Evolutionary conservation across 2,113 vertebrate genomes (phyloP).

Genomic region (Actenoides lindsayi): DNA sequence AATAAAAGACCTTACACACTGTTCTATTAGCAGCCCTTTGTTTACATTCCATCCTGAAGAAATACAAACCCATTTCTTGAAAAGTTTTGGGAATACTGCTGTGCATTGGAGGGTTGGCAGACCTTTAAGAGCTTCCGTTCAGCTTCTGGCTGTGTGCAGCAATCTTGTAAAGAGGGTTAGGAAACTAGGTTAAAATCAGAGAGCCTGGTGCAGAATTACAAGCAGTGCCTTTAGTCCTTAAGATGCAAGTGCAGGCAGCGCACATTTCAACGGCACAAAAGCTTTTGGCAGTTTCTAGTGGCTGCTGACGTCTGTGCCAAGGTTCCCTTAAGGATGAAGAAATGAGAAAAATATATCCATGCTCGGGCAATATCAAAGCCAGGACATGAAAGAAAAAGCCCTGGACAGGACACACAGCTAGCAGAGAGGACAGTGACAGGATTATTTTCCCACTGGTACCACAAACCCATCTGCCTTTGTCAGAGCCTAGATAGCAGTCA

Average conservation of each 20-base stretch:
- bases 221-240: conserved; percentile 35
- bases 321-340: not conserved
- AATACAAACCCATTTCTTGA: not conserved
- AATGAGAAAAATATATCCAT: not conserved
- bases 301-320: conserved; percentile 15
- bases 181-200: conserved; percentile 30
- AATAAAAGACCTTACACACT: not conserved
- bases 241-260: not conserved
- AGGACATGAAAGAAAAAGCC: not conserved
- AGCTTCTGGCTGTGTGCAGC: not conserved
- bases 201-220: conserved; percentile 48
- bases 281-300: conserved; percentile 2
- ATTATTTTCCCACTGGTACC: not conserved
- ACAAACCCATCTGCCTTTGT: not conserved
- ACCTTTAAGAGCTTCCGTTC: not conserved
- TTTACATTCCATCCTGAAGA: not conserved
- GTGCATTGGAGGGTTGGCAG: not conserved
- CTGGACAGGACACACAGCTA: not conserved
- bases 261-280: conserved; percentile 19
- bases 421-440: not conserved
- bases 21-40: not conserved
- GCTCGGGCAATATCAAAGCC: not conserved
- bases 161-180: not conserved
- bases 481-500: not conserved
- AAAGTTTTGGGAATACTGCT: not conserved